A percentile compares a stretch with the other conserved stretches of the same genome.
Evolutionary conservation across 2,797 vertebrate genomes (phyloP).

Genomic region (Parambassis ranga): DNA sequence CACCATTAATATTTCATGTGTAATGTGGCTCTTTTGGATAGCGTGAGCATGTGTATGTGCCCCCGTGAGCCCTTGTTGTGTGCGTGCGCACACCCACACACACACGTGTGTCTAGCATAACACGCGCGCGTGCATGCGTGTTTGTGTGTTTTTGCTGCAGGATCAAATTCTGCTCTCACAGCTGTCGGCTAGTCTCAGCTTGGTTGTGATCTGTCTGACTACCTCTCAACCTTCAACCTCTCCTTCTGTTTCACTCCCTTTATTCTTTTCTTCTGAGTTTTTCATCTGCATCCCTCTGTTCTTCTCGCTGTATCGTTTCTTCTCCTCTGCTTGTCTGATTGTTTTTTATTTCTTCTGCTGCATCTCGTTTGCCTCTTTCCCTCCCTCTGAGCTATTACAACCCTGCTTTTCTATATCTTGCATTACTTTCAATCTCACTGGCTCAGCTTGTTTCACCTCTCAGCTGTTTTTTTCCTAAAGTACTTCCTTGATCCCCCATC

Average conservation of each 20-base stretch:
- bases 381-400: conserved; percentile 25
- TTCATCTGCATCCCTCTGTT: conserved; percentile 39
- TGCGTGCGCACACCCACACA: neutral
- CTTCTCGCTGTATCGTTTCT: conserved; percentile 28
- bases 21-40: conserved; percentile 80
- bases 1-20: conserved; percentile 81
- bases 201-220: conserved; percentile 78
- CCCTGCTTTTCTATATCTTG: neutral
- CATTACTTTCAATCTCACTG: conserved; percentile 27
- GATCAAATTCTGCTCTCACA: conserved; percentile 81
- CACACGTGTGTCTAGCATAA: conserved; percentile 13
- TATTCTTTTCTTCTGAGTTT: conserved; percentile 39
- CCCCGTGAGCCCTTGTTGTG: conserved; percentile 4
- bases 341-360: conserved; percentile 16
- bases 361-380: conserved; percentile 25
- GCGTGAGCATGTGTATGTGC: conserved; percentile 65
- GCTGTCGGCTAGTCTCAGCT: conserved; percentile 71
- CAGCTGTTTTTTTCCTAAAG: conserved; percentile 8
- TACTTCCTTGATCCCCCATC: neutral
- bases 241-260: conserved; percentile 66
- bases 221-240: conserved; percentile 77
- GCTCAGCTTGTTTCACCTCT: conserved; percentile 33
- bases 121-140: conserved; percentile 39
- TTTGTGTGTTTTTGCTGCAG: conserved; percentile 65
- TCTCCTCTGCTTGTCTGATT: neutral